Percentiles rank a stretch among this genome's conserved stretches.
Evolutionary conservation across 1,140 invertebrate genomes (phyloP).

Genomic region (Calliphora vicina): DNA sequence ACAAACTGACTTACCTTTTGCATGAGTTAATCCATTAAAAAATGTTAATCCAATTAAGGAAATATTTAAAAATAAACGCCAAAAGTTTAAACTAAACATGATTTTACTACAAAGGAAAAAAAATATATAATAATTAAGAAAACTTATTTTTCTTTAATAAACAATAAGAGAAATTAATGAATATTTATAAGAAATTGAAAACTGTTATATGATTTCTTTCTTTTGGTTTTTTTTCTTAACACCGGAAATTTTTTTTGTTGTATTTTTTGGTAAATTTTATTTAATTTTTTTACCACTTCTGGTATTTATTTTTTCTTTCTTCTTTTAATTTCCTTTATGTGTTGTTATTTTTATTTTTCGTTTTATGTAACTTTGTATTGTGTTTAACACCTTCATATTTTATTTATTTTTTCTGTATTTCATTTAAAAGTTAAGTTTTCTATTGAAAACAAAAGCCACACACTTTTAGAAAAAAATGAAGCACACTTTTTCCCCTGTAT

Average conservation of each 20-base stretch:
- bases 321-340: not conserved
- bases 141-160: conserved; percentile 3
- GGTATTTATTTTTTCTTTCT: not conserved
- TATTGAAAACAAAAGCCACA: not conserved
- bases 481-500: not conserved
- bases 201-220: no score
- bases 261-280: not conserved
- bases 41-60: conserved; percentile 24
- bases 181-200: not conserved
- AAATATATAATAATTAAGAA: conserved; percentile 11
- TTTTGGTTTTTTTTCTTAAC: not conserved
- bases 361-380: not conserved
- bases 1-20: conserved; percentile 17
- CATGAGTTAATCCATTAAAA: conserved; percentile 10
- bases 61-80: not conserved
- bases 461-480: not conserved
- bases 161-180: no score
- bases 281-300: not conserved
- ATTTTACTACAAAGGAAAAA: not conserved
- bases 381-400: not conserved
- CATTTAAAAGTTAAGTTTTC: no score
- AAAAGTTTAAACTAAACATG: conserved; percentile 17
- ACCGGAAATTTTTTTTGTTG: not conserved
- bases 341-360: not conserved
- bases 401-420: not conserved